Conservation (phyloP, 2,113 vertebrate species). For the Pogona vitticeps region DNA sequence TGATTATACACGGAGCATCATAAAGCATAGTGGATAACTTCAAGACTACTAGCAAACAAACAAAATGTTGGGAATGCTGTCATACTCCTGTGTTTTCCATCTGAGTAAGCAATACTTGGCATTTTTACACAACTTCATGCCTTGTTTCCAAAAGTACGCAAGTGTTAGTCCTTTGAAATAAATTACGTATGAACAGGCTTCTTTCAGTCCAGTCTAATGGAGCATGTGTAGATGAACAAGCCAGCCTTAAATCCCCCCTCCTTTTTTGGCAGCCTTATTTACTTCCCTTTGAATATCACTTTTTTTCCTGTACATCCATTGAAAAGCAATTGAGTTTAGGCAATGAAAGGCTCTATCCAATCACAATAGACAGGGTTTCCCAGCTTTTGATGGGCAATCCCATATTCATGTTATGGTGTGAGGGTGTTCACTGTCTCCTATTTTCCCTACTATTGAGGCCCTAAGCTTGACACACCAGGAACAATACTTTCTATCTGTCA, state of each 20-base stretch:
- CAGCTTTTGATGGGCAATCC: not conserved
- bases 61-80: not conserved
- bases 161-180: not conserved
- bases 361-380: not conserved
- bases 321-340: not conserved
- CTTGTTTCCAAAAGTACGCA: not conserved
- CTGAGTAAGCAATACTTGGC: not conserved
- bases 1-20: not conserved
- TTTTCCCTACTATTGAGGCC: not conserved
- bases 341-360: not conserved
- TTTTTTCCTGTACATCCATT: not conserved
- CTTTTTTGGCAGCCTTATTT: not conserved
- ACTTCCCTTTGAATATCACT: not conserved
- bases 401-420: not conserved
- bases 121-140: not conserved
- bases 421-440: not conserved
- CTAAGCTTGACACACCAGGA: no score
- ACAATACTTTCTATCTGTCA: no score
- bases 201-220: not conserved
- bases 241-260: not conserved
- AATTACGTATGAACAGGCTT: not conserved
- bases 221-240: not conserved
- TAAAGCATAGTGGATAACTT: not conserved
- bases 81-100: not conserved
- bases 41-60: not conserved